Conservation (phyloP, 2,113 vertebrate genomes). For the Trinectes maculatus region DNA sequence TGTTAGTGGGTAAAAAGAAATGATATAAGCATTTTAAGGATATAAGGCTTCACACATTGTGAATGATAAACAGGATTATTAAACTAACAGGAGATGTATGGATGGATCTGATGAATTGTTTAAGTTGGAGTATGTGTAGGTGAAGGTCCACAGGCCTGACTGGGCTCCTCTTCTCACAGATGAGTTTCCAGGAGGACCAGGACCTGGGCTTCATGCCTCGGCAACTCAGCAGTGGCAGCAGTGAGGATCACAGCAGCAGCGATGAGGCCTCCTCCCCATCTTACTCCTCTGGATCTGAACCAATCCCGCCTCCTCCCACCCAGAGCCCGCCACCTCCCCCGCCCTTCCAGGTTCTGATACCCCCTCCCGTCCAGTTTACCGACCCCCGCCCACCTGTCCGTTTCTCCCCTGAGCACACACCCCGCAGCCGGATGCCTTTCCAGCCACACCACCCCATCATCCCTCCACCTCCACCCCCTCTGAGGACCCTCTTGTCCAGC, state of each 20-base stretch:
- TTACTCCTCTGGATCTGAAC: constrained; percentile 92
- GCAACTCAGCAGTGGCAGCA: constrained; percentile 89
- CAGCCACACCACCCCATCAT: constrained; percentile 84
- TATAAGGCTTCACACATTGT: too few species aligned
- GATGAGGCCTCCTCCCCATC: constrained; percentile 93
- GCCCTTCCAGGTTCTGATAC: constrained; percentile 80
- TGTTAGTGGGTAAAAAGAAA: too few species aligned
- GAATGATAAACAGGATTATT: too few species aligned
- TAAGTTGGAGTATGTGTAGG: not conserved
- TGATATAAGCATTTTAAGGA: too few species aligned
- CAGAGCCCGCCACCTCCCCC: constrained; percentile 87
- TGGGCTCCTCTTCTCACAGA: constrained; percentile 76
- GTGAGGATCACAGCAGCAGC: constrained; percentile 91
- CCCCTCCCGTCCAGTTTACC: constrained; percentile 86
- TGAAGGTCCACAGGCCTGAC: not conserved
- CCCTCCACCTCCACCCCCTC: constrained; percentile 81
- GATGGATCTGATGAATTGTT: too few species aligned
- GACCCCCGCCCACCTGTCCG: constrained; percentile 81
- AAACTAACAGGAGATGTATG: too few species aligned
- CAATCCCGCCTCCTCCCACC: constrained; percentile 88
- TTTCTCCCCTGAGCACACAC: constrained; percentile 75
- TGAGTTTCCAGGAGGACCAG: constrained; percentile 97
- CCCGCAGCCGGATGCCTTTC: constrained; percentile 81
- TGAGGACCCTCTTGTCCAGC: constrained; percentile 66
- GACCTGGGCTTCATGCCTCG: constrained; percentile 83